phyloP scores from a whole-genome alignment of 2,797 vertebrate genomes.

The Presbytis comata region DNA sequence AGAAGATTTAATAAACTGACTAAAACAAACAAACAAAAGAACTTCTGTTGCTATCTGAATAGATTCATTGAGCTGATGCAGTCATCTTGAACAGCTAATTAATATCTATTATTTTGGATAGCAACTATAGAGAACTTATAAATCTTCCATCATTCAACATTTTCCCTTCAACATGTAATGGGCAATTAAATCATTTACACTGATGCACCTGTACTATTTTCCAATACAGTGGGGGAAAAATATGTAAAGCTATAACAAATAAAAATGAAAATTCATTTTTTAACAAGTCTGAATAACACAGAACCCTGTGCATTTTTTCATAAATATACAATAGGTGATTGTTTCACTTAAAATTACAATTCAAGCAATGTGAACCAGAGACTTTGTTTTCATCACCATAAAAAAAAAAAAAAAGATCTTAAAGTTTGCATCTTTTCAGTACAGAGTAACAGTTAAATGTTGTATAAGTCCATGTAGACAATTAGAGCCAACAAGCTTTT shows the following conservation, averaged over 20 bases:
- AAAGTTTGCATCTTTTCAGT: background rate
- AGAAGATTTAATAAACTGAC: background rate
- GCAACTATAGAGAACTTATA: background rate
- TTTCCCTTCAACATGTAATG: background rate
- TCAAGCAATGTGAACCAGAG: background rate
- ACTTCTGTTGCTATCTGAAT: background rate
- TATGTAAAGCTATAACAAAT: background rate
- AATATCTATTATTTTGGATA: background rate
- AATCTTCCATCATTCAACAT: background rate
- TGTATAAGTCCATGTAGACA: background rate
- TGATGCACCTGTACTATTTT: background rate
- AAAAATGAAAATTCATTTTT: background rate
- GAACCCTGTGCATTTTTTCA: background rate
- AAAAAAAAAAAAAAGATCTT: background rate
- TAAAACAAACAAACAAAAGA: background rate
- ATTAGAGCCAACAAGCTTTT: background rate
- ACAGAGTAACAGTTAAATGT: background rate
- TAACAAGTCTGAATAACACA: background rate
- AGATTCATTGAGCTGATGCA: background rate
- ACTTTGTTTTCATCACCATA: background rate
- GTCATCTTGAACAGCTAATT: background rate
- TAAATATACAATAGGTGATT: background rate
- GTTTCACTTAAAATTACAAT: background rate
- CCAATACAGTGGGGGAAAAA: background rate
- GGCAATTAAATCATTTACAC: background rate